Conservation (phyloP, 2,888 invertebrate genomes). For the Drosophila atripex region DNA sequence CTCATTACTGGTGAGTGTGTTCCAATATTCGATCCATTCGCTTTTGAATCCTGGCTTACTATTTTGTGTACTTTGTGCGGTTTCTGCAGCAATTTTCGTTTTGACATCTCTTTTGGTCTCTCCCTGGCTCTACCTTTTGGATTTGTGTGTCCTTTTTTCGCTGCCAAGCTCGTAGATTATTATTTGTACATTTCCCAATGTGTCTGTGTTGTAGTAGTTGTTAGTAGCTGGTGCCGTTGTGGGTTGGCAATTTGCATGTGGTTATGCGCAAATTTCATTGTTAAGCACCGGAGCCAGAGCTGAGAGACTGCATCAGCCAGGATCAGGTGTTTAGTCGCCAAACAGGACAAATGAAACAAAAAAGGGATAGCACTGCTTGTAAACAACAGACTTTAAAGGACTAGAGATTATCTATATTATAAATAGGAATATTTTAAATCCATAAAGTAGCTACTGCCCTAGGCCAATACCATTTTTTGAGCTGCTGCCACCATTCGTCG, state of each 20-base stretch:
- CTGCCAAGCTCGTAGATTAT: conserved; percentile 69
- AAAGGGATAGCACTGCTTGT: neutral
- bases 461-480: neutral
- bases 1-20: conserved; percentile 9
- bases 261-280: conserved; percentile 78
- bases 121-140: conserved; percentile 18
- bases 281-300: conserved; percentile 65
- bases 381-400: neutral
- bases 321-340: conserved; percentile 23
- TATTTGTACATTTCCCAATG: conserved; percentile 68
- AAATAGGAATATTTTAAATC: no score
- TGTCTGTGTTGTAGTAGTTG: conserved; percentile 29
- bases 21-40: neutral
- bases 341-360: conserved; percentile 9
- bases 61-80: conserved; percentile 48
- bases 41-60: conserved; percentile 10
- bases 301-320: conserved; percentile 40
- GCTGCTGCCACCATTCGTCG: neutral
- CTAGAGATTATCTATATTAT: no score
- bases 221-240: conserved; percentile 46
- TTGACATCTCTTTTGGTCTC: conserved; percentile 57
- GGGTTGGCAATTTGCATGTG: conserved; percentile 78
- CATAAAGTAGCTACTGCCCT: neutral
- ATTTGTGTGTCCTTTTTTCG: conserved; percentile 20
- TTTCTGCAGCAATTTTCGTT: conserved; percentile 62